Evolutionary conservation across 2,888 invertebrate species (phyloP), one percentile per base, ranked within the genome.

Genomic region (Cenopis cana): DNA sequence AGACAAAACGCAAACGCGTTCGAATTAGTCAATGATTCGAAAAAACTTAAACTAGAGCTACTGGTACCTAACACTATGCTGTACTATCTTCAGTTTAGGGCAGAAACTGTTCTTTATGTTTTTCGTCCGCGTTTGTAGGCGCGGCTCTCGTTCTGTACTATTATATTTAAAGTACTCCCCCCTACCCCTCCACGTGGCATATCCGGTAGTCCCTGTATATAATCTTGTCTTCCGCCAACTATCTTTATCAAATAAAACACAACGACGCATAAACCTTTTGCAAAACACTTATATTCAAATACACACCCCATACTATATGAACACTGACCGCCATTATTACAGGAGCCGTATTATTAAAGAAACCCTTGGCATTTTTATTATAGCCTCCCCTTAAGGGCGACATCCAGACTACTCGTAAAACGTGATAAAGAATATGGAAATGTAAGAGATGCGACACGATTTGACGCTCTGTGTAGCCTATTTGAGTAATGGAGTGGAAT

Each of bases 341-440:
- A 18, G n/a, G 18, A 14, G 56, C 69, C 62, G 57, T 66, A 71
- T 80, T 82, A 82, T 80, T 77, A 80, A 80, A 77, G 77, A 75
- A 76, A 61, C 65, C 65, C 69, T 75, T 75, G 75, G 74, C 75
- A 72, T 79, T 82, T 79, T 76, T 71, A 67, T 61, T 67, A 66
- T 49, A 52, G 61, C 73, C 57, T 46, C 73, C 67, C 68, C 73
- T 71, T 62, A 67, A 70, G 65, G 69, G 69, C 55, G 68, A 54
- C 18, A 14, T 36, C 50, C 18, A 56, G 41, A 55, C 41, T 11
- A 24, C 64, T 59, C 69, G 46, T 70, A 66, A 70, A 70, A 59
- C n/a, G 52, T 38, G 17, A 57, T 59, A 70, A 70, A 70, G 70
- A 70, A 24, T 70, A 70, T 59, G 52, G 46, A 62, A 72, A 60